Evolutionary conservation across 2,888 invertebrate genomes (phyloP).

Genomic region (Drosophila mulleri): DNA sequence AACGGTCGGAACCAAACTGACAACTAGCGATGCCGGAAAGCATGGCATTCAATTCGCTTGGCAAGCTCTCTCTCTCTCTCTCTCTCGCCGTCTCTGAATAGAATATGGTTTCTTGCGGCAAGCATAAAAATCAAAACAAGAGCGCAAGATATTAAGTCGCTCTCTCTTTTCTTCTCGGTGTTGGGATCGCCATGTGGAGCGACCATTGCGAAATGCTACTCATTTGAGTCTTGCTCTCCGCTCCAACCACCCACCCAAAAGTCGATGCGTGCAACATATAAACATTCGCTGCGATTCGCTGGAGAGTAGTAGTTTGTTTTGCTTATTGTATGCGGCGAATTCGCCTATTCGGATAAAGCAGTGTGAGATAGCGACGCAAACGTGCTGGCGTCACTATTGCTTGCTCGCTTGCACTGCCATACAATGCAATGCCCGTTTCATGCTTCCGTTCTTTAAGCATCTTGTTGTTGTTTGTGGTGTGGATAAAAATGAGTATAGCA

Average conservation of each 20-base stretch:
- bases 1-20: constrained; percentile 83
- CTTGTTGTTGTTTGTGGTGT: constrained; percentile 57
- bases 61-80: constrained; percentile 4
- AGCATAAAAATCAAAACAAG: constrained; percentile 49
- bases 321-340: constrained; percentile 71
- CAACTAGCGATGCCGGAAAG: constrained; percentile 43
- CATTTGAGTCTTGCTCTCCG: constrained; percentile 29
- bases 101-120: constrained; percentile 23
- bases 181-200: constrained; percentile 44
- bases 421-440: constrained; percentile 18
- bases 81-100: not conserved
- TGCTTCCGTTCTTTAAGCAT: constrained; percentile 62
- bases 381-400: constrained; percentile 36
- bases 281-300: constrained; percentile 40
- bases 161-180: constrained; percentile 10
- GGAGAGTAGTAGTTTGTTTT: constrained; percentile 45
- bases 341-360: constrained; percentile 72
- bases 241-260: constrained; percentile 53
- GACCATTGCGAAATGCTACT: constrained; percentile 23
- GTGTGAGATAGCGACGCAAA: constrained; percentile 52
- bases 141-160: constrained; percentile 19
- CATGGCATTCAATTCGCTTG: constrained; percentile 49
- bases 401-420: constrained; percentile 44
- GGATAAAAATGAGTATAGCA: constrained; percentile 64
- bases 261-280: constrained; percentile 22